phyloP scores from a whole-genome alignment of 2,888 invertebrate genomes.

The Cecidostiba fungosa region DNA sequence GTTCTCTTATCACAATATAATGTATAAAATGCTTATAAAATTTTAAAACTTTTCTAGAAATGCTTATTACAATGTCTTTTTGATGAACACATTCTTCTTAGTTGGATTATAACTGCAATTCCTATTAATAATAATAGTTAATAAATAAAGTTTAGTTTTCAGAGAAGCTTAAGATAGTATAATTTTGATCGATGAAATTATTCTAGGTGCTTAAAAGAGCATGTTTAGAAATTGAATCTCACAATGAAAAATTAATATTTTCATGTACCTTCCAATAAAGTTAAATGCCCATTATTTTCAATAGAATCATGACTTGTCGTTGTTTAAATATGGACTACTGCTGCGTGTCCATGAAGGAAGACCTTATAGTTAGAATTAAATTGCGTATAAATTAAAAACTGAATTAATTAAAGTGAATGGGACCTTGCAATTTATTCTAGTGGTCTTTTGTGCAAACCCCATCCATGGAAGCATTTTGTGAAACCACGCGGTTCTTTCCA shows the following conservation, averaged over 20 bases:
- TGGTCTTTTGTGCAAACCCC: slow-evolving; percentile 94
- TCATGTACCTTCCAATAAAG: slow-evolving; percentile 29
- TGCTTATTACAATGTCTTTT: slow-evolving; percentile 32
- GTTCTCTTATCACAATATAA: not conserved
- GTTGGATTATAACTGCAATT: not conserved
- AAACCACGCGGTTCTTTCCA: slow-evolving; percentile 97
- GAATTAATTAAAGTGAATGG: slow-evolving; percentile 23
- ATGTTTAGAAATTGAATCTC: slow-evolving; percentile 4
- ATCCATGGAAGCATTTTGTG: slow-evolving; percentile 99
- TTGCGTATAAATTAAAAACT: slow-evolving; percentile 29
- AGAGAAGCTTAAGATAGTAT: slow-evolving; percentile 6
- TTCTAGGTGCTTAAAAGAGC: slow-evolving; percentile 19
- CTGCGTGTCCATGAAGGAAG: slow-evolving; percentile 52
- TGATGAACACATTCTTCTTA: slow-evolving; percentile 25
- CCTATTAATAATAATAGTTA: slow-evolving; percentile 10
- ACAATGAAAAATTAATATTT: not conserved
- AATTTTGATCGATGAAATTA: slow-evolving; percentile 10
- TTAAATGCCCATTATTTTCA: slow-evolving; percentile 34
- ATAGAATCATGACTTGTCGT: slow-evolving; percentile 22
- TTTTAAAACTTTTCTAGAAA: slow-evolving; percentile 42
- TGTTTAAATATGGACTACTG: slow-evolving; percentile 29
- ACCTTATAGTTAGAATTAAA: slow-evolving; percentile 44
- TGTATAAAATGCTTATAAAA: slow-evolving; percentile 10
- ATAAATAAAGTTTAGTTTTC: slow-evolving; percentile 39
- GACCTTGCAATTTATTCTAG: slow-evolving; percentile 83